Evolutionary conservation across 64 coral and sea anemone genomes (phyloP), one percentile per base, ranked within the genome.

Genomic region (Stylophora pistillata): DNA sequence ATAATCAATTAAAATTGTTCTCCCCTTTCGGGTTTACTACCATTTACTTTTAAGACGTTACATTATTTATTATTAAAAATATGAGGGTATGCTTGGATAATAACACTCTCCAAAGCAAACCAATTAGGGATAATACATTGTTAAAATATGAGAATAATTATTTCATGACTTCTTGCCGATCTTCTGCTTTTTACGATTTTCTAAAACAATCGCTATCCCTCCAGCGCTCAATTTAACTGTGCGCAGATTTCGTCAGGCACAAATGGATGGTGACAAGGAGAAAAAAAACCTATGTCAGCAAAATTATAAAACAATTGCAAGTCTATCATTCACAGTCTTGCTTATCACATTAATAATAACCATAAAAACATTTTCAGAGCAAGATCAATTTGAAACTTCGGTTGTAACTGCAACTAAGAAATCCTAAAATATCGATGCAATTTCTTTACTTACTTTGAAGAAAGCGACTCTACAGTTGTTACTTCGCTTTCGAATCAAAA

Each of bases 141-240:
- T 81, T 81, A 63, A 62, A 81, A 81, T 81, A 81, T 63, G 10
- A 64, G 6, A 16, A 66, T 31, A 31, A 30, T 79, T 58, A 25
- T 18, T 58, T 82, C 15, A 82, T 32, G 15, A 77, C 27, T 59
- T 37, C 78, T 82, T 16, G 18, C 64, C 64, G 21, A 82, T 23
- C 18, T 37, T 31, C 58, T 16, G 58, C 57, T 63, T 10, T 59
- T 23, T 37, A 82, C 4, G 37, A 47, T 55, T 53, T 37, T 21
- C 1, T 11, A 6, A 53, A 57, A 62, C 57, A 64, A 10, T 63
- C 30, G 14, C 21, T 64, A 33, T 33, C 63, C 63, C 63, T 11
- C 25, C 20, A 20, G 21, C 20, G 13, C 11, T 18, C 23, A 4
- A 20, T 66, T 25, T 26, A 9, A n/a, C 25, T 66, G 63, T 23